Evolutionary conservation across 2,113 vertebrate species (phyloP), one percentile per base, ranked within the genome.

Genomic region (Hyla sarda): DNA sequence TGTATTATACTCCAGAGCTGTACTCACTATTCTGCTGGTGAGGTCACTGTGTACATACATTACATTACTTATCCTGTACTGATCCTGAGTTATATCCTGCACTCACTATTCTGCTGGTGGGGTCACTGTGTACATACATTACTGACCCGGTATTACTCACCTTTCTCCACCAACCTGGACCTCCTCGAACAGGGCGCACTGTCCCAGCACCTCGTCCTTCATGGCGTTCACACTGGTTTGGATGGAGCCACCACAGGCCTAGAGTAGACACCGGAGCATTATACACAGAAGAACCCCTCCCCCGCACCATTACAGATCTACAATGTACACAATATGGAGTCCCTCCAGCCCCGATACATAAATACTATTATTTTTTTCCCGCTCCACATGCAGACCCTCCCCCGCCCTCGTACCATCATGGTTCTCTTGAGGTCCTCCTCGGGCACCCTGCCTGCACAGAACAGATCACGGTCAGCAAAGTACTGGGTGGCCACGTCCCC

Each of bases 171-270:
- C 98, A 80, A 99, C 95, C 92, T 99, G 98, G 19, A 94, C 92
- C 90, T 99, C 98, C 90, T 99, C 98, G 13, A 99, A 99, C 17
- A 97, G 85, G 9, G 96, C 95, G 2, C 98, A 99, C 79, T n/a
- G 87, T n/a, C 98, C 98, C 88, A 99, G 92, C 7, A 99, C 97
- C 1, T 97, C 96, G 0, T 95, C 89, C 0, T 94, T 92, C 86
- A 99, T 85, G 25, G 94, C 88, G 2, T 93, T 92, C 7, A 97
- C 97, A 16, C 97, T 97, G 0, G 97, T 99, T 95, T 99, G 98
- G 89, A 99, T 99, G 82, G 98, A 99, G 79, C 98, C 98, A 0
- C 98, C 98, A 0, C 98, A 99, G 54, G 97, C 98, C 98, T 99
- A 89, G 28, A 52, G 0, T 34, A 10, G 11, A 73, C 77, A 47